phyloP scores from a whole-genome alignment of 2,113 vertebrate genomes.

The Coracopsis vasa region DNA sequence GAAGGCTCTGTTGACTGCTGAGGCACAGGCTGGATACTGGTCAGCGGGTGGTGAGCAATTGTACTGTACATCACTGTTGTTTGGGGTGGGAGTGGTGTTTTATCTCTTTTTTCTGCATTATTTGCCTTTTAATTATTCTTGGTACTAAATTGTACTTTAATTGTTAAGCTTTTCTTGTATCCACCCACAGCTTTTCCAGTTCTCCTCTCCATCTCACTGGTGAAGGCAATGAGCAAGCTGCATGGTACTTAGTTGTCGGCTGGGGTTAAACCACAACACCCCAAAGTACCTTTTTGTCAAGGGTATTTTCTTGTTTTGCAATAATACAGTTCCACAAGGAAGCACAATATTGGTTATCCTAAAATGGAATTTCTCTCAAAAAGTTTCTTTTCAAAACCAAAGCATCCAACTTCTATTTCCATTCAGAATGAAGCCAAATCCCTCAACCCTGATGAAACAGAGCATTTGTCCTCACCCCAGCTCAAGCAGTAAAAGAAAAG shows the following conservation, averaged over 20 bases:
- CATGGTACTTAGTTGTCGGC: rapidly evolving
- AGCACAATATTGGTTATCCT: not conserved
- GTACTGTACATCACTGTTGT: not conserved
- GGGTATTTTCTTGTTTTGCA: not conserved
- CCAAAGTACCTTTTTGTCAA: not conserved
- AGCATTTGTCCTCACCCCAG: not conserved
- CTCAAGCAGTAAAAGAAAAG: not conserved
- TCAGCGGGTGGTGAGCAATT: not conserved
- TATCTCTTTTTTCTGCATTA: not conserved
- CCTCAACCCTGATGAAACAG: not conserved
- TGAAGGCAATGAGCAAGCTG: not conserved
- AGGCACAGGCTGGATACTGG: not conserved
- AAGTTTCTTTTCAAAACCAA: not conserved
- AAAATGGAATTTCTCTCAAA: not conserved
- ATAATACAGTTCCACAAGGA: not conserved
- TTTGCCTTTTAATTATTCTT: not conserved
- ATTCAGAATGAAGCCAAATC: not conserved
- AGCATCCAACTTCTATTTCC: not conserved
- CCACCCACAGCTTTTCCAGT: not conserved
- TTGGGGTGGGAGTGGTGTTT: not conserved
- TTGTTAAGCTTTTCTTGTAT: not conserved
- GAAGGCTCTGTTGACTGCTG: not conserved
- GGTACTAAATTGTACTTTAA: not conserved
- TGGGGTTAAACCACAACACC: not conserved
- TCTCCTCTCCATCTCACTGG: not conserved